Base-by-base conservation (phyloP, 2,888 invertebrate genomes). In the Germaria angustata region DNA sequence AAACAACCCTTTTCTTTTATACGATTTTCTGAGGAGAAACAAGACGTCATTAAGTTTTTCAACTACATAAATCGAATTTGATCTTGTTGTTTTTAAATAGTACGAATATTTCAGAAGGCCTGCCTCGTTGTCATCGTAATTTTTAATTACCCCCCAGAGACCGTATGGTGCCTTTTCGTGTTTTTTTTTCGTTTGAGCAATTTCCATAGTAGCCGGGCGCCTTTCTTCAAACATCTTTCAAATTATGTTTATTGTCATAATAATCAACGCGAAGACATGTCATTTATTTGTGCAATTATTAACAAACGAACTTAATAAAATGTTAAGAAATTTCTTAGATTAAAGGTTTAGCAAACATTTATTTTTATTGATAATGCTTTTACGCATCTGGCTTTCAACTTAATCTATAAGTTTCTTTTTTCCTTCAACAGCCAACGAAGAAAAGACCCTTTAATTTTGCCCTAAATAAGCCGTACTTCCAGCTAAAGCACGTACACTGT, bases 61-160 rank as follows among this genome's bases (percentile, higher is more conserved):
- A 28, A 36, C 36, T 34, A 71, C 51, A 77, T 20, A 80, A 80
- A 82, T 82, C 82, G 82, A 82, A 82, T 79, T 82, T 79, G 82
- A 79, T 82, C 82, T 77, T 84, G 77, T 75, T 65, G 65, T 36
- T 75, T 75, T 75, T n/a, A 65, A 17, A 39, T 39, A 7, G 17
- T n/a, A n/a, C n/a, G n/a, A n/a, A n/a, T 13, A 20, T 53, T 32
- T 61, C 34, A 66, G 66, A 84, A 69, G 85, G 81, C 79, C 75
- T 28, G n/a, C n/a, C n/a, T 77, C 76, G 71, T 46, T 39, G 75
- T 63, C 63, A 61, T 71, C 61, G 75, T 78, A 73, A 81, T 81
- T 86, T 86, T 88, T 88, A 88, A 88, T 88, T 88, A 87, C 85
- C 84, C 88, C 87, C 88, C 71, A 69, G 87, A 86, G 86, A 86